Evolutionary conservation across 64 coral and sea anemone species (phyloP), one percentile per base, ranked within the genome.

Genomic region (Stichodactyla helianthus): DNA sequence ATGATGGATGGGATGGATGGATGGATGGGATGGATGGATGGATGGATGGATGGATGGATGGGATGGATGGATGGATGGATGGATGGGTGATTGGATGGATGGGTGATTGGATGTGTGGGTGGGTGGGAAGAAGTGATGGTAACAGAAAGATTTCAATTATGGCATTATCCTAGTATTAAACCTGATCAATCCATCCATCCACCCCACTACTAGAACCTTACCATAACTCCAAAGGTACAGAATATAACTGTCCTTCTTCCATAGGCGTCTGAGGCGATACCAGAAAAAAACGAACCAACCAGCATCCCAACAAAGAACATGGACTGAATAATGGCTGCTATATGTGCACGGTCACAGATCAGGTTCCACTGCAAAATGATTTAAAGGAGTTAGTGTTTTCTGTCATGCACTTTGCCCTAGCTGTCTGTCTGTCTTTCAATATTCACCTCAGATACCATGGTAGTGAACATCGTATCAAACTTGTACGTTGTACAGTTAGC

Each of bases 241-340:
- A 23, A 68, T 86, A 10, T 50, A 23, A 64, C 84, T 61, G 62
- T 65, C 10, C 62, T 20, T 61, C 84, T 61, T 61, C 84, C 84
- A 68, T 53, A 86, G 35, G 59, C 62, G 50, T 71, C 61, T 50
- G 84, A 86, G 6, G 71, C 9, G 70, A 50, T 86, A 35, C 84
- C 84, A 23, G 70, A 86, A 6, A 86, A 14, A 53, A 71, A 68
- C n/a, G 84, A 86, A 51, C 84, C 61, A 0, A 86, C 14, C 50
- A 86, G 53, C 84, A 86, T 86, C 13, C 84, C 84, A 61, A 86
- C 84, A 50, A 86, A 68, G 63, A 86, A 86, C 51, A 86, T 35
- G 59, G 84, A 86, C 84, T 86, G 84, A 59, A 68, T 68, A 19
- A 86, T 68, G 25, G 84, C 84, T 12, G 28, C 53, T 6, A 86